phyloP scores from a whole-genome alignment of 1,140 invertebrate genomes.

The Eriosoma lanigerum region DNA sequence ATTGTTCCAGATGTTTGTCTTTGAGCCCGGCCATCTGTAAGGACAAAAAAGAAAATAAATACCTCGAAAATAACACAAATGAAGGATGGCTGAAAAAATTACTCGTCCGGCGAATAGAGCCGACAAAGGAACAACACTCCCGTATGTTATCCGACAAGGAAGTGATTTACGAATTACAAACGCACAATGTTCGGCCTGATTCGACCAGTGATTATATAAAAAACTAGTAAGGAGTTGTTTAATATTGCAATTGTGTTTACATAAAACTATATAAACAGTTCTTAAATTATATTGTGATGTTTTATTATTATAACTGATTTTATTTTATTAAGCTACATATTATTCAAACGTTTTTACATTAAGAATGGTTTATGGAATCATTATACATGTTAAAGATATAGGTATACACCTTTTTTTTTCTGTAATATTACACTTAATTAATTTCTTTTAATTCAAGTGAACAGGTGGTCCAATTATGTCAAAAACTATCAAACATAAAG shows the following conservation, averaged over 20 bases:
- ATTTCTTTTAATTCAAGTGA: slow-evolving; percentile 65
- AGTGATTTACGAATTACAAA: slow-evolving; percentile 90
- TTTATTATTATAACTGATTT: no score
- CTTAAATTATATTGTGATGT: no score
- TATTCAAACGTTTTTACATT: no score
- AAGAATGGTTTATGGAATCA: no score
- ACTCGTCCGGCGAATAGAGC: slow-evolving; percentile 85
- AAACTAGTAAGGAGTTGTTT: slow-evolving; percentile 27
- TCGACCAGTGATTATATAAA: slow-evolving; percentile 63
- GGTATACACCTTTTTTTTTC: no score
- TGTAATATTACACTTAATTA: not conserved
- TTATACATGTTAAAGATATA: no score
- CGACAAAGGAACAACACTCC: slow-evolving; percentile 93
- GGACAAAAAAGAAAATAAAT: not conserved
- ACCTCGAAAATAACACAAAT: slow-evolving; percentile 56
- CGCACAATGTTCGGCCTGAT: slow-evolving; percentile 90
- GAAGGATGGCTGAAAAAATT: slow-evolving; percentile 90
- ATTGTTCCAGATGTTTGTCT: slow-evolving; percentile 14
- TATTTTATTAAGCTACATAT: no score
- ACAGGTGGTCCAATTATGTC: slow-evolving; percentile 75
- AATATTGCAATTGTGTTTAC: no score
- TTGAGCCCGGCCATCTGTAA: not conserved
- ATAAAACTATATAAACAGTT: no score
- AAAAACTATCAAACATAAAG: slow-evolving; percentile 70
- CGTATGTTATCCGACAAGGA: slow-evolving; percentile 92